These are phyloP conservation scores for Xenus cinereus DNA, from an alignment of 2,113 vertebrate genomes.

Conservation along the genomic window DNA sequence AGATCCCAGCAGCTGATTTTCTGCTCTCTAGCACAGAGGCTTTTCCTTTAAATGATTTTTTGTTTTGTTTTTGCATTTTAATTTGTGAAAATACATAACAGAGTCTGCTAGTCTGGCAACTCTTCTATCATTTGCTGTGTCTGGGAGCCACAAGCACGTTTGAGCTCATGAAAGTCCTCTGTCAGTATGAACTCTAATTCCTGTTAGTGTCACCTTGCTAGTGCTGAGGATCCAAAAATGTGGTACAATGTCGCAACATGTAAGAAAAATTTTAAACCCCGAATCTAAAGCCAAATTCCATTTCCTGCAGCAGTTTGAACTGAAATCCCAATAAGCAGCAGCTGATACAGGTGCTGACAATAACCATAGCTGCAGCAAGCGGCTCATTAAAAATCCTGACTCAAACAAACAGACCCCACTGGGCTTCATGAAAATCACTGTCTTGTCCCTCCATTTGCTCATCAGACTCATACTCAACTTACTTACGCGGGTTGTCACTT, in stretches of 20 bases:
- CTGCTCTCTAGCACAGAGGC: not conserved
- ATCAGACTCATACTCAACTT: not conserved
- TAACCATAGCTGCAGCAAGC: not conserved
- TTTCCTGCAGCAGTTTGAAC: constrained; percentile 3
- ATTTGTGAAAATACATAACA: not conserved
- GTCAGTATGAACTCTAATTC: not conserved
- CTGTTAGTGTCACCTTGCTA: not conserved
- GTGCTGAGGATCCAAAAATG: not conserved
- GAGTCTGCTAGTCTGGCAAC: not conserved
- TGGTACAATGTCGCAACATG: accelerated
- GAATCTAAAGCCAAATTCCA: not conserved
- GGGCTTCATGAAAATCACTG: not conserved
- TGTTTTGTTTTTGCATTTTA: not conserved
- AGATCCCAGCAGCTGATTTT: not conserved
- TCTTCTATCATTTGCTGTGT: not conserved
- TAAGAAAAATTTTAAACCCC: not conserved
- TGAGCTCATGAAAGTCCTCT: not conserved
- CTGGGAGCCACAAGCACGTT: not conserved
- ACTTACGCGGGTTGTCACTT: not conserved
- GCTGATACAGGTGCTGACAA: constrained; percentile 36
- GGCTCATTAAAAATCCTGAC: not conserved
- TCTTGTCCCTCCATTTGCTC: not conserved
- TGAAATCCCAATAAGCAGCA: not conserved
- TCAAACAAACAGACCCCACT: not conserved
- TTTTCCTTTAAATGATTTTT: not conserved